A percentile compares a stretch with the other conserved stretches of the same genome.
Conservation (phyloP, 1,140 invertebrate genomes). For the Episyrphus balteatus region DNA sequence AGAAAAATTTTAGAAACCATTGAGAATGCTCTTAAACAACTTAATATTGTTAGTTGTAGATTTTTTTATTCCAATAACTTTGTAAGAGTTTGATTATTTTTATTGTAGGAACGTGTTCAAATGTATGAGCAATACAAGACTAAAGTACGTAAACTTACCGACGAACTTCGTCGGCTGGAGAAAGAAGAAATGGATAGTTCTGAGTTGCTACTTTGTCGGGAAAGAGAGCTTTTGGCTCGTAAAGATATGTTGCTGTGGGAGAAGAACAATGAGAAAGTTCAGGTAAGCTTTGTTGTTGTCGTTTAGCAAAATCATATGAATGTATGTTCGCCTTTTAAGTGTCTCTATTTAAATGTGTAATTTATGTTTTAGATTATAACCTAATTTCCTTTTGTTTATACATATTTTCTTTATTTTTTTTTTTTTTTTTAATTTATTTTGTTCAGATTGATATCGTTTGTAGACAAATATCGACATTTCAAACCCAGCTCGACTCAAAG, state of each 20-base stretch:
- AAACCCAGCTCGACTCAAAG: constrained; percentile 41
- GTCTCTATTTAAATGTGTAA: constrained; percentile 4
- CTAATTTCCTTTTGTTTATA: constrained; percentile 6
- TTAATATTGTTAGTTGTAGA: constrained; percentile 41
- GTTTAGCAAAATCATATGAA: not conserved
- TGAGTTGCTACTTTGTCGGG: constrained; percentile 25
- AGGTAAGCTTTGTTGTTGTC: constrained; percentile 14
- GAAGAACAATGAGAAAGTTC: constrained; percentile 35
- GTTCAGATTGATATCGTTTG: constrained; percentile 49
- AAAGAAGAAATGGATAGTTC: constrained; percentile 35
- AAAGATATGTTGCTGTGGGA: constrained; percentile 39
- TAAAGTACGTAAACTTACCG: constrained; percentile 28
- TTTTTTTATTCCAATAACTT: constrained; percentile 1
- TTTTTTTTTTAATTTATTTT: constrained; percentile 33
- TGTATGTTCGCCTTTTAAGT: not conserved
- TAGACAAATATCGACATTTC: constrained; percentile 41
- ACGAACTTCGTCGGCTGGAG: constrained; percentile 36
- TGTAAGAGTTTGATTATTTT: constrained; percentile 4
- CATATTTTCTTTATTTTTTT: constrained; percentile 21
- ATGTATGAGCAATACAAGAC: constrained; percentile 35
- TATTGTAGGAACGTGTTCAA: constrained; percentile 30
- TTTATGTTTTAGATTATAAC: constrained; percentile 4
- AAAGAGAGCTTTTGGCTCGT: constrained; percentile 25
- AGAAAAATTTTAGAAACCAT: constrained; percentile 37
- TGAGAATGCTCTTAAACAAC: constrained; percentile 43